Conservation (phyloP, 2,888 invertebrate species). For the Lepidochitona cinerea region DNA sequence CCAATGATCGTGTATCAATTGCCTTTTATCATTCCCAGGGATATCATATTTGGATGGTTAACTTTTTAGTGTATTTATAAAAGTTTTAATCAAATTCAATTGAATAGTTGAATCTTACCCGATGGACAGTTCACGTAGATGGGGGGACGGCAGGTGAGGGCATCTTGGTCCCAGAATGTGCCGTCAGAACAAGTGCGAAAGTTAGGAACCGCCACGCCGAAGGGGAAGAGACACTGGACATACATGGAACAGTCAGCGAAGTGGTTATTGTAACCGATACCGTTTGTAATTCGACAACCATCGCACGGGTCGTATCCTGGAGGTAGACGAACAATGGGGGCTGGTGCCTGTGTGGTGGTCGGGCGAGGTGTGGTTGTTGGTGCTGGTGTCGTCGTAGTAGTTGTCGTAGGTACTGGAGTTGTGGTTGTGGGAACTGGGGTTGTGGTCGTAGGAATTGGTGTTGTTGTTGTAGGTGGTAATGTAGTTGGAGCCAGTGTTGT, state of each 20-base stretch:
- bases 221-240: not conserved
- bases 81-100: no score
- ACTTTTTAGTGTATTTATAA: no score
- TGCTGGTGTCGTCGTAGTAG: not conserved
- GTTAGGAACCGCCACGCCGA: not conserved
- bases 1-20: no score
- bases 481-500: not conserved
- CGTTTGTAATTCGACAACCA: not conserved
- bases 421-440: not conserved
- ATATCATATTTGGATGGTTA: no score
- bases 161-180: not conserved
- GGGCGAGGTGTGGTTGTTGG: not conserved
- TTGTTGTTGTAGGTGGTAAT: not conserved
- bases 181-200: not conserved
- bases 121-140: not conserved
- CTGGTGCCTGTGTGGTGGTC: not conserved
- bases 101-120: no score
- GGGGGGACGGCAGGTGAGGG: not conserved
- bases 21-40: no score
- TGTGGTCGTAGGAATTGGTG: not conserved
- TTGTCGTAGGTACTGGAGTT: not conserved
- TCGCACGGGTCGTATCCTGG: not conserved
- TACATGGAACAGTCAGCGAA: not conserved
- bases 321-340: not conserved
- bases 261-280: constrained; percentile 2